These are phyloP conservation scores for Mus spicilegus DNA, from an alignment of 2,113 vertebrate genomes.

Conservation along the genomic window DNA sequence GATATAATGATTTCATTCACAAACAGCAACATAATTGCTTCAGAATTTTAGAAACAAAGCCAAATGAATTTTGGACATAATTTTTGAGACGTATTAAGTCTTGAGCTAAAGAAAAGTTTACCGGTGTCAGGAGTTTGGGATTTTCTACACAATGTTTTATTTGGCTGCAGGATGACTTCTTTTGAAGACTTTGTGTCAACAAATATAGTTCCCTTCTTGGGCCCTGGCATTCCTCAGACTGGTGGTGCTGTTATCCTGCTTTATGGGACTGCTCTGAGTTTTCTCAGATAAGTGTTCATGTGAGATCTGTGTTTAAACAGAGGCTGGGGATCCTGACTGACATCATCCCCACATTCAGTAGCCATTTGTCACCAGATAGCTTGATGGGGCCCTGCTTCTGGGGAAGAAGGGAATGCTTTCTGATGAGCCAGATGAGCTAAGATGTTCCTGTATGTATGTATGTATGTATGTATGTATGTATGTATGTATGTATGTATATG, in stretches of 20 bases:
- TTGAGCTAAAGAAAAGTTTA: neutral
- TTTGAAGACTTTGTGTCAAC: slow-evolving; percentile 48
- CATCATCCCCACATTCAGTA: slow-evolving; percentile 42
- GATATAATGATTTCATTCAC: slow-evolving; percentile 3
- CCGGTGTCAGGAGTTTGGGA: neutral
- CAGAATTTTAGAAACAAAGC: neutral
- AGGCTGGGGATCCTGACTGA: slow-evolving; percentile 2
- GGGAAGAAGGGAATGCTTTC: neutral
- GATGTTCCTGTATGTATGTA: neutral
- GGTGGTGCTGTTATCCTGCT: neutral
- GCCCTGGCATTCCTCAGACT: neutral
- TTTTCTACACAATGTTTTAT: slow-evolving; percentile 37
- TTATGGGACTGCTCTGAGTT: neutral
- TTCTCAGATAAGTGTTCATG: slow-evolving; percentile 36
- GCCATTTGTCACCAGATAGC: neutral
- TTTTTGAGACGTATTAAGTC: neutral
- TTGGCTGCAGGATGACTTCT: slow-evolving; percentile 45
- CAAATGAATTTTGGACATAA: neutral
- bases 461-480: too few species aligned
- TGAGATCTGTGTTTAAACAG: slow-evolving; percentile 47
- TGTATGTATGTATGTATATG: too few species aligned
- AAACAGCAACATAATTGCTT: slow-evolving; percentile 8
- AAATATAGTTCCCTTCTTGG: neutral
- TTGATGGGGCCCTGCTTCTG: neutral
- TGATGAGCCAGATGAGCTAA: neutral